Percentiles rank a stretch among this genome's conserved stretches.
Conservation (phyloP, 2,113 vertebrate species). For the Ageneiosus marmoratus region DNA sequence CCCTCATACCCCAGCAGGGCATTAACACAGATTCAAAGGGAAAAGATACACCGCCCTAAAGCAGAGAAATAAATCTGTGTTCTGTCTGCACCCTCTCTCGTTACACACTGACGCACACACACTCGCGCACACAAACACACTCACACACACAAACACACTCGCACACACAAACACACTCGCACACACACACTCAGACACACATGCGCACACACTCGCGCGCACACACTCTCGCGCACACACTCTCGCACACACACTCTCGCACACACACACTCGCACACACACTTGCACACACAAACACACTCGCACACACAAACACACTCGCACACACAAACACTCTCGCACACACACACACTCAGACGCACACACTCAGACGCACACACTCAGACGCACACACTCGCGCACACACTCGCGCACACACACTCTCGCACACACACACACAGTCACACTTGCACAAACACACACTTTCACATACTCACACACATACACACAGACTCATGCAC, state of each 20-base stretch:
- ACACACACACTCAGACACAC: too few relatives aligned
- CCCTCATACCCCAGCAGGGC: neutral
- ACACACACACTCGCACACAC: too few relatives aligned
- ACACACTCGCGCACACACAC: neutral
- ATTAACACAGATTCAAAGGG: neutral
- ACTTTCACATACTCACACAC: conserved; percentile 16
- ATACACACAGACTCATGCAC: too few relatives aligned
- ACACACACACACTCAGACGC: conserved; percentile 21
- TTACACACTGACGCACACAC: conserved; percentile 22
- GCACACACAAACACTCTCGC: neutral
- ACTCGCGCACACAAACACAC: neutral
- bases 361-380: conserved; percentile 3
- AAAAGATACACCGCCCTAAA: conserved; percentile 34
- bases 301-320: conserved; percentile 36
- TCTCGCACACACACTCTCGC: too few relatives aligned
- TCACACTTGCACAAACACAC: neutral
- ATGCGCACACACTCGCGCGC: too few relatives aligned
- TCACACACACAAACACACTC: conserved; percentile 5
- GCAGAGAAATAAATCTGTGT: conserved; percentile 44
- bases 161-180: too few relatives aligned
- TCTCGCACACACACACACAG: too few relatives aligned
- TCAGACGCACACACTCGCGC: conserved; percentile 16
- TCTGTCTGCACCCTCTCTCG: conserved; percentile 8
- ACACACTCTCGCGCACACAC: too few relatives aligned
- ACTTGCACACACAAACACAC: neutral